These are phyloP conservation scores for Cromileptes altivelis DNA, from an alignment of 2,113 vertebrate species.

Conservation along the genomic window DNA sequence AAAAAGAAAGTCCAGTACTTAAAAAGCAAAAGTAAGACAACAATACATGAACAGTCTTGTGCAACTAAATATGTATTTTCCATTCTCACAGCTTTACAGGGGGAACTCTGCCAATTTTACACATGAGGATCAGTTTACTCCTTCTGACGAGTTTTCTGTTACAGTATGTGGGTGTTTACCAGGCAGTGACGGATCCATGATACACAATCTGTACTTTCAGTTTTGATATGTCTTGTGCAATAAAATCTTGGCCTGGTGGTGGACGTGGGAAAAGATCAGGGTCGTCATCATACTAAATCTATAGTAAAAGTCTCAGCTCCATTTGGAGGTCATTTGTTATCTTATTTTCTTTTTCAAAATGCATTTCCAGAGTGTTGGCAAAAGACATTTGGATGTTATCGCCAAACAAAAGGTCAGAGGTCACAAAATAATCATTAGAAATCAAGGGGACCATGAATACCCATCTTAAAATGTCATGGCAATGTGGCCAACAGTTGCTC, in stretches of 20 bases:
- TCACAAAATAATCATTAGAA: neutral
- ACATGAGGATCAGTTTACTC: neutral
- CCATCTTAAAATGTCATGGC: slow-evolving; percentile 21
- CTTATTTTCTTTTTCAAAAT: neutral
- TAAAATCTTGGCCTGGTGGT: neutral
- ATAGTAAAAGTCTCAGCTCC: neutral
- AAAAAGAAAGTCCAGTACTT: neutral
- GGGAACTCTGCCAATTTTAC: neutral
- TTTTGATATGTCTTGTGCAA: neutral
- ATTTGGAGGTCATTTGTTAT: neutral
- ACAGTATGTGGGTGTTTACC: neutral
- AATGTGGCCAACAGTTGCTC: slow-evolving; percentile 18
- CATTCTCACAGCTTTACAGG: neutral
- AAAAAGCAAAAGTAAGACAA: neutral
- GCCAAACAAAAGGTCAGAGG: slow-evolving; percentile 1
- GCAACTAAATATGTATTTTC: neutral
- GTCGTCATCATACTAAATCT: neutral
- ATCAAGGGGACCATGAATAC: slow-evolving; percentile 15
- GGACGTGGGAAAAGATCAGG: neutral
- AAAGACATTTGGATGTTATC: neutral
- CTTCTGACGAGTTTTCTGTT: neutral
- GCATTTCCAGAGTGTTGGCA: neutral
- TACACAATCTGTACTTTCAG: neutral
- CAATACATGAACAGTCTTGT: neutral
- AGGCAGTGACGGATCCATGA: neutral